These are phyloP conservation scores for Heterocephalus glaber DNA, from an alignment of 2,113 vertebrate species.

Conservation along the genomic window DNA sequence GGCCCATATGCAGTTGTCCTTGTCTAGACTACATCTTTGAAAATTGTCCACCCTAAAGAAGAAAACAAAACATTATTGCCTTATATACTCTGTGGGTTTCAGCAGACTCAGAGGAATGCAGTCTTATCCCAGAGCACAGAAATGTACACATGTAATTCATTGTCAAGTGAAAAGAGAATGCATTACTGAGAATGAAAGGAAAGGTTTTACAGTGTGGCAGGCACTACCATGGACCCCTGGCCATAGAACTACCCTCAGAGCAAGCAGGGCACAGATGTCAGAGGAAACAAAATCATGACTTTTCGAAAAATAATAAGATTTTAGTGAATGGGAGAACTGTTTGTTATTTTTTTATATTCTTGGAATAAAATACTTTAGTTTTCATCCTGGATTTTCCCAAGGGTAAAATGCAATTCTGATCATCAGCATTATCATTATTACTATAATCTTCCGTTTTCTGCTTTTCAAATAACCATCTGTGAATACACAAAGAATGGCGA, in stretches of 20 bases:
- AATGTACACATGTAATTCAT: slow-evolving; percentile 26
- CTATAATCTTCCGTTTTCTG: not conserved
- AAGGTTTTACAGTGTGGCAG: not conserved
- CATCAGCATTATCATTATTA: not conserved
- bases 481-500: not conserved
- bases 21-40: not conserved
- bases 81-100: not conserved
- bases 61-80: not conserved
- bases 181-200: slow-evolving; percentile 16
- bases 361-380: not conserved
- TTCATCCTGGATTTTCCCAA: not conserved
- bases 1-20: not conserved
- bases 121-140: not conserved
- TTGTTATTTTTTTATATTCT: not conserved
- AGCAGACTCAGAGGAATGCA: not conserved
- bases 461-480: not conserved
- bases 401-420: not conserved
- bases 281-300: not conserved
- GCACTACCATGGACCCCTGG: slow-evolving; percentile 30
- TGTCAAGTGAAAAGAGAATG: not conserved
- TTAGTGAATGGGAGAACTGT: not conserved
- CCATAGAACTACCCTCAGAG: not conserved
- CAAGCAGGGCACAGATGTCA: not conserved
- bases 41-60: not conserved
- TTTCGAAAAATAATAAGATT: not conserved